Evolutionary conservation across 2,113 vertebrate species (phyloP).

Genomic region (Oncorhynchus clarkii): DNA sequence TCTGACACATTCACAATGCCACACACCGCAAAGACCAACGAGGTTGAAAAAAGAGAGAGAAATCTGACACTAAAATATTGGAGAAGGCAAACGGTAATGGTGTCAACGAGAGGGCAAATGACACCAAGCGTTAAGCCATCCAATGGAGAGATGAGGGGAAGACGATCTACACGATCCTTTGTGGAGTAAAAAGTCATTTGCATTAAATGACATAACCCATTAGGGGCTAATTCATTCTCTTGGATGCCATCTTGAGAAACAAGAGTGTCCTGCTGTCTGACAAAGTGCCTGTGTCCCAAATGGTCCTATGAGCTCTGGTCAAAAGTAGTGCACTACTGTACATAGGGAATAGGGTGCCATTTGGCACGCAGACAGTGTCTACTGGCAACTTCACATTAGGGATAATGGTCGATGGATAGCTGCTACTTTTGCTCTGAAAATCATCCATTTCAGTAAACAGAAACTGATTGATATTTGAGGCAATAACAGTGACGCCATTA

Average conservation of each 20-base stretch:
- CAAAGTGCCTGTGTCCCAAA: constrained; percentile 5
- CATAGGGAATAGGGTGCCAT: too few species aligned
- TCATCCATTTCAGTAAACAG: constrained; percentile 58
- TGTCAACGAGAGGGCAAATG: constrained; percentile 7
- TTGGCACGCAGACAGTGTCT: constrained; percentile 5
- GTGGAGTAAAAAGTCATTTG: not conserved
- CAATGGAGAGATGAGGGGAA: not conserved
- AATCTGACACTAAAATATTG: not conserved
- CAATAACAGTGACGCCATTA: constrained; percentile 44
- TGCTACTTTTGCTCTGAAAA: constrained; percentile 39
- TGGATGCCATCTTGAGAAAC: constrained; percentile 38
- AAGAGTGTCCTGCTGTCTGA: constrained; percentile 52
- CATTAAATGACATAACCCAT: constrained; percentile 43
- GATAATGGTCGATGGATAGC: constrained; percentile 51
- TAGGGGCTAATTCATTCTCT: constrained; percentile 55
- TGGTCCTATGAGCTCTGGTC: too few species aligned
- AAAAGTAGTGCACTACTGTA: too few species aligned
- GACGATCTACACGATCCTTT: not conserved
- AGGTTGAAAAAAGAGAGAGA: not conserved
- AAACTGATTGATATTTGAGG: constrained; percentile 55
- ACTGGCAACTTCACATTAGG: constrained; percentile 54
- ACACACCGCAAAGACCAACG: not conserved
- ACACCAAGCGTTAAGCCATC: not conserved
- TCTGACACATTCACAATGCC: not conserved
- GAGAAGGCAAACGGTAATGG: constrained; percentile 5